These are phyloP conservation scores for Helicoverpa assulta DNA, from an alignment of 2,888 invertebrate species.

Conservation along the genomic window DNA sequence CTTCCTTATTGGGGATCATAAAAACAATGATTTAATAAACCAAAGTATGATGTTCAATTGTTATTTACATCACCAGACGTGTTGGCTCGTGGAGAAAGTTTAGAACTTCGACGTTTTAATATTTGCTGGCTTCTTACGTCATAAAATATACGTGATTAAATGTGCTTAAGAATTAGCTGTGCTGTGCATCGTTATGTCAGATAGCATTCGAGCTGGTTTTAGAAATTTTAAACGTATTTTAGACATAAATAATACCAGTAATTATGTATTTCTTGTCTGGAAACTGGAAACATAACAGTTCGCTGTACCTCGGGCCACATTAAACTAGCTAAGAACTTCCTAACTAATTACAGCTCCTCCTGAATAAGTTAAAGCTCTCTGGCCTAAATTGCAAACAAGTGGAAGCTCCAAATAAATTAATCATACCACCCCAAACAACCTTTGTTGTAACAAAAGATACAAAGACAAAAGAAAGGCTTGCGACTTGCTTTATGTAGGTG, in stretches of 20 bases:
- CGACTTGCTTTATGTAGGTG: conserved; percentile 20
- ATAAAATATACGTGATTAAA: conserved; percentile 61
- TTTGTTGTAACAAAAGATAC: conserved; percentile 45
- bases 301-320: background rate
- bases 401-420: conserved; percentile 31
- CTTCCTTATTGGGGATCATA: conserved; percentile 28
- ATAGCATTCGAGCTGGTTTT: conserved; percentile 13
- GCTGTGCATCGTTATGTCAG: conserved; percentile 35
- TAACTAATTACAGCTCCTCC: background rate
- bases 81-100: conserved; percentile 54
- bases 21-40: conserved; percentile 45
- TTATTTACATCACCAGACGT: conserved; percentile 58
- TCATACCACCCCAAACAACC: conserved; percentile 20
- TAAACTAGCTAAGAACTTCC: conserved; percentile 21
- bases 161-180: conserved; percentile 46
- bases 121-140: conserved; percentile 57
- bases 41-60: conserved; percentile 48
- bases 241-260: no score
- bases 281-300: conserved; percentile 10
- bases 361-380: conserved; percentile 23
- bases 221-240: conserved; percentile 6
- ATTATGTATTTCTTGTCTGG: no score
- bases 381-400: conserved; percentile 16
- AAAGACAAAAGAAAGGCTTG: conserved; percentile 42
- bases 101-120: conserved; percentile 53